Evolutionary conservation across 2,113 vertebrate genomes (phyloP), one percentile per base, ranked within the genome.

Genomic region (Tinamus guttatus): DNA sequence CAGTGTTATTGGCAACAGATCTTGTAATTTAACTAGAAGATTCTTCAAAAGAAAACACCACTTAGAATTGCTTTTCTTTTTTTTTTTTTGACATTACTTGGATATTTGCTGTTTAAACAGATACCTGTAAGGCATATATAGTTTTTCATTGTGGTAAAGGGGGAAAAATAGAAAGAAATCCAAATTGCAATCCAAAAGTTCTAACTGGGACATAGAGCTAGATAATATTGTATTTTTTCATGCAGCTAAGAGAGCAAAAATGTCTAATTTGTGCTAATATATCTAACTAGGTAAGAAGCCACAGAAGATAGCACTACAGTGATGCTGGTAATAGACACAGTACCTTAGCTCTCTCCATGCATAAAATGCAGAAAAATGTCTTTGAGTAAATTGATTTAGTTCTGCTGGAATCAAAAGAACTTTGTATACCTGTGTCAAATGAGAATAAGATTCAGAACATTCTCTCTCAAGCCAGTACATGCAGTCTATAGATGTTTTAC

Each of bases 1-100:
- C 63, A n/a, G 14, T 25, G 77, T 68, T 94, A 87, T 90, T 89
- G 76, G 95, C 81, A 90, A 93, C 12, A 24, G n/a, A 68, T 52
- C 51, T 90, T 88, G 21, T 34, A 43, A 87, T 85, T 89, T 89
- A 96, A 89, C 2, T 9, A 86, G 74, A 81, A 71, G 85, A 85
- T 56, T 94, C 91, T 69, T 95, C 67, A 43, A 54, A 95, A 77
- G 56, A 63, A 67, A 19, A 9, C 34, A 30, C n/a, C n/a, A n/a
- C n/a, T 80, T 62, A 64, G 43, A 90, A 94, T 14, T 12, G 64
- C 52, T 84, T 36, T 13, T 28, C 13, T 59, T 69, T 69, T 68
- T 20, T 59, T 69, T 69, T 68, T 20, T 40, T 89, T 58, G 20
- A 12, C 22, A 19, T 54, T 47, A 89, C 30, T n/a, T 38, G 27